A percentile compares a stretch with the other conserved stretches of the same genome.
phyloP scores from a whole-genome alignment of 2,888 invertebrate genomes.

The Drosophila falleni region DNA sequence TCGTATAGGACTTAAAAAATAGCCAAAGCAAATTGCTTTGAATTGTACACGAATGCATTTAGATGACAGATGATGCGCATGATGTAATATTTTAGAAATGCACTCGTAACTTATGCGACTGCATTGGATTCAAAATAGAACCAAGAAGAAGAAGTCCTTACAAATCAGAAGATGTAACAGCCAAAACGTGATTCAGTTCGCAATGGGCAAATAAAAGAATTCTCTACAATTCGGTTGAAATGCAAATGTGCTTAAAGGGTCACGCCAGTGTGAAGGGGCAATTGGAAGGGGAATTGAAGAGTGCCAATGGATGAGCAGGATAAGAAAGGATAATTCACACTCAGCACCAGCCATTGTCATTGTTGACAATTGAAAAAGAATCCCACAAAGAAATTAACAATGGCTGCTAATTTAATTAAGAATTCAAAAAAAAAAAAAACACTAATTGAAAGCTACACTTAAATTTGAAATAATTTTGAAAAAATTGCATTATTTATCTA shows the following conservation, averaged over 20 bases:
- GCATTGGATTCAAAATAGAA: not conserved
- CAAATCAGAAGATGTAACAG: not conserved
- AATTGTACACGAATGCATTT: constrained; percentile 22
- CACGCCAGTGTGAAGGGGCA: constrained; percentile 8
- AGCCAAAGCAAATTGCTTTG: constrained; percentile 12
- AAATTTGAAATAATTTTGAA: not conserved
- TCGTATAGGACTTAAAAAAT: not conserved
- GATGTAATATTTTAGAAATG: constrained; percentile 14
- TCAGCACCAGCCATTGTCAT: constrained; percentile 32
- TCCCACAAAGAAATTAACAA: not conserved
- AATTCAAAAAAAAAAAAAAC: not conserved
- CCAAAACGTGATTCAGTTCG: constrained; percentile 12
- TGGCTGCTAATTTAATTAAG: constrained; percentile 5
- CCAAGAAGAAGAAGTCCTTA: not conserved
- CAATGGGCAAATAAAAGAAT: constrained; percentile 11
- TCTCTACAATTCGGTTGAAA: constrained; percentile 32
- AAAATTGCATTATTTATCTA: not conserved
- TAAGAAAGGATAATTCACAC: constrained; percentile 12
- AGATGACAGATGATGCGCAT: constrained; percentile 19
- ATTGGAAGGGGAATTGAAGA: constrained; percentile 10
- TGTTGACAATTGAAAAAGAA: constrained; percentile 1
- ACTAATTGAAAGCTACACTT: constrained; percentile 1
- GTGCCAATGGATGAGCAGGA: constrained; percentile 11
- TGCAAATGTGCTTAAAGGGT: constrained; percentile 48
- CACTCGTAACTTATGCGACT: constrained; percentile 6